Evolutionary conservation across 1,140 invertebrate genomes (phyloP).

Genomic region (Cyclargus thomasi): DNA sequence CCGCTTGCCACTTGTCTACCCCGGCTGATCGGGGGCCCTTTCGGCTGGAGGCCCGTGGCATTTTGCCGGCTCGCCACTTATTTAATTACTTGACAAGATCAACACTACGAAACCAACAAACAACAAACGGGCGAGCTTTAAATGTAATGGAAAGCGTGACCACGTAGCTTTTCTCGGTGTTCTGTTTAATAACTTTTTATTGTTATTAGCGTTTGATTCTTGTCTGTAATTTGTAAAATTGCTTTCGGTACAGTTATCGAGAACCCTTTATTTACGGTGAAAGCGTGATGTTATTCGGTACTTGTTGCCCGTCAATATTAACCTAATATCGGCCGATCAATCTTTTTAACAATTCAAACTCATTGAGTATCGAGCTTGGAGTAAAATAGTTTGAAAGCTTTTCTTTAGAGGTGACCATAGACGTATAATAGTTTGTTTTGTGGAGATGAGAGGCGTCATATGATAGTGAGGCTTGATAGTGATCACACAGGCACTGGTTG

Average conservation of each 20-base stretch:
- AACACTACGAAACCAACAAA: background rate
- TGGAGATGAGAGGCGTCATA: too few relatives aligned
- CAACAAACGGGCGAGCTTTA: background rate
- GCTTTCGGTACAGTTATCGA: slow-evolving; percentile 13
- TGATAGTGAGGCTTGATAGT: too few relatives aligned
- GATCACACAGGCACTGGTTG: too few relatives aligned
- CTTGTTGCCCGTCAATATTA: background rate
- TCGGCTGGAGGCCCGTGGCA: too few relatives aligned
- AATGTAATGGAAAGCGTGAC: slow-evolving; percentile 12
- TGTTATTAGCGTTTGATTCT: slow-evolving; percentile 9
- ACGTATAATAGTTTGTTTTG: background rate
- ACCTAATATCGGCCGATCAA: background rate
- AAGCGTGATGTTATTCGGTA: slow-evolving; percentile 10
- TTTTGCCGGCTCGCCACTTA: too few relatives aligned
- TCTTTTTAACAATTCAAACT: background rate
- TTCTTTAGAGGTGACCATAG: background rate
- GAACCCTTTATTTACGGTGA: slow-evolving; percentile 14
- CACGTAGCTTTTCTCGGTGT: background rate
- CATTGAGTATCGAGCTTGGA: background rate
- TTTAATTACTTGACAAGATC: too few relatives aligned
- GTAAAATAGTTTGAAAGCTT: background rate
- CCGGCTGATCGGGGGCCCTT: too few relatives aligned
- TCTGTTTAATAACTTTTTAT: slow-evolving; percentile 7
- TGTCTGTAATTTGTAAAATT: slow-evolving; percentile 15
- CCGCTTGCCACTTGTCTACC: too few relatives aligned